Evolutionary conservation across 2,113 vertebrate genomes (phyloP), one percentile per base, ranked within the genome.

Genomic region (Mastomys natalensis): DNA sequence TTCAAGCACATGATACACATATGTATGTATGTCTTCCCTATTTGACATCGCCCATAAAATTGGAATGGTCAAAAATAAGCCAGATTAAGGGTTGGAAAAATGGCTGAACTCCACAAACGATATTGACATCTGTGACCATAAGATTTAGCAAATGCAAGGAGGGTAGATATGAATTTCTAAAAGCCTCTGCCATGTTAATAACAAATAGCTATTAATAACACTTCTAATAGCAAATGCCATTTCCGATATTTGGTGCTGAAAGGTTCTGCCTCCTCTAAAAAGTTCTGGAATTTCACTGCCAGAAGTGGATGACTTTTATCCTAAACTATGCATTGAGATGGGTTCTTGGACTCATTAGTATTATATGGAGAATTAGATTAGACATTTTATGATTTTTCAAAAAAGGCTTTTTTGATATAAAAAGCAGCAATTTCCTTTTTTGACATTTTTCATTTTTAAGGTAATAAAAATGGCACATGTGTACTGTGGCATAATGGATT

Each of bases 401-500:
- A 97, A 98, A 98, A 97, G 92, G 43, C 92, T 96, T 98, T 98
- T 98, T 97, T 97, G 89, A 97, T 94, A 96, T 88, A 96, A 95
- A 97, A 98, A 97, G 91, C 94, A 73, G 11, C 82, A 93, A 94
- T 81, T 97, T 98, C 97, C 98, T 96, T 97, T 97, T 96, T 96
- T 95, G 94, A 92, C 93, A 96, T 98, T 98, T 98, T 98, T 98
- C 98, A 98, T 98, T 97, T 98, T 98, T 98, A 98, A 87, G 95
- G 96, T 97, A 98, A 98, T 98, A 98, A 98, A 98, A 98, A 96
- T 95, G 97, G 98, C 98, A 98, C 95, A 82, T 98, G 98, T 97
- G 97, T 98, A 98, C 98, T 94, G 80, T 89, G 97, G 97, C 48
- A 48, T 98, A 99, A 98, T 98, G 98, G 98, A 98, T 98, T 98